Evolutionary conservation across 2,797 vertebrate genomes (phyloP).

Genomic region (Antrozous pallidus): DNA sequence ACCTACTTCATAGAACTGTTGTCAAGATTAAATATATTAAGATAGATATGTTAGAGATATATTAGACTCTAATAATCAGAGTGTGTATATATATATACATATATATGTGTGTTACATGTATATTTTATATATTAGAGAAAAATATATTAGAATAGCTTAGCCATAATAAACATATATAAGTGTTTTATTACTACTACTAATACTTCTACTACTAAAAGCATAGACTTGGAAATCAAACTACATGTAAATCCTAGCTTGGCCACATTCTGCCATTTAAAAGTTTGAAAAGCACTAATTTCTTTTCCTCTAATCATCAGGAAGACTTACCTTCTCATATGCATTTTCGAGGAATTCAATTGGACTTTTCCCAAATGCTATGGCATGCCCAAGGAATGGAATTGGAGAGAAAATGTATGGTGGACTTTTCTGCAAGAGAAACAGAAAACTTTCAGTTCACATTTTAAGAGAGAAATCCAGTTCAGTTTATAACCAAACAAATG

Average conservation of each 20-base stretch:
- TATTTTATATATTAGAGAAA: neutral
- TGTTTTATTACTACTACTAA: neutral
- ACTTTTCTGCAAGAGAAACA: slow-evolving; percentile 84
- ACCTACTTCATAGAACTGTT: neutral
- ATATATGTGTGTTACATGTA: neutral
- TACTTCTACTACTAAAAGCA: neutral
- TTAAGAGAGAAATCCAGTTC: neutral
- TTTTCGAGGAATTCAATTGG: slow-evolving; percentile 96
- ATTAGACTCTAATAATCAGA: neutral
- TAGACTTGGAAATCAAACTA: neutral
- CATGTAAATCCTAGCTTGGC: neutral
- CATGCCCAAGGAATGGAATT: slow-evolving; percentile 95
- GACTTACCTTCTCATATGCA: slow-evolving; percentile 93
- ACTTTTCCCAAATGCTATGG: slow-evolving; percentile 94
- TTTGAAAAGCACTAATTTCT: slow-evolving; percentile 11
- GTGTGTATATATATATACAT: neutral
- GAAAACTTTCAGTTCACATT: neutral
- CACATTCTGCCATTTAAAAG: neutral
- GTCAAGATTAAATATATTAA: neutral
- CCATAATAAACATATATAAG: neutral
- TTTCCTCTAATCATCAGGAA: slow-evolving; percentile 14
- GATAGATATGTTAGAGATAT: neutral
- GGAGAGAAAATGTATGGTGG: slow-evolving; percentile 93
- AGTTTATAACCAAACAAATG: neutral
- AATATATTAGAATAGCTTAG: neutral